These are phyloP conservation scores for Mustela nigripes DNA, from an alignment of 2,113 vertebrate species.

Conservation along the genomic window DNA sequence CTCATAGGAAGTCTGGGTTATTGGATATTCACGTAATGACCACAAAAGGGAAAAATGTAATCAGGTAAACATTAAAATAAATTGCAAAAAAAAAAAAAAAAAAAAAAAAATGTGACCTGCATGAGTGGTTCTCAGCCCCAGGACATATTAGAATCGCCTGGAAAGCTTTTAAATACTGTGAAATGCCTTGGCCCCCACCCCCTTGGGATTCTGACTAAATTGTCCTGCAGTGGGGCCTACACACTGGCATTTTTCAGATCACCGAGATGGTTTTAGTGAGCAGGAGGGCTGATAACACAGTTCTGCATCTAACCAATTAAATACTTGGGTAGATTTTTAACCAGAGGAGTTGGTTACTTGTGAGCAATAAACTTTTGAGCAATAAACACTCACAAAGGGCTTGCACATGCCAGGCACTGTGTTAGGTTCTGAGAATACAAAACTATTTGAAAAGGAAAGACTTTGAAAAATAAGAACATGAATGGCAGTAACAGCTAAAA, in stretches of 20 bases:
- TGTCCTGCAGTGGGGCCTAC: not conserved
- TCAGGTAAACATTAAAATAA: not conserved
- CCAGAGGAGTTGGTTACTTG: not conserved
- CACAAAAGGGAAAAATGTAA: not conserved
- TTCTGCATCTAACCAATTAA: not conserved
- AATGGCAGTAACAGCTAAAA: slow-evolving; percentile 3
- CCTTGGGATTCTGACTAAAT: not conserved
- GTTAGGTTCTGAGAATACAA: not conserved
- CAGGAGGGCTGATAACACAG: not conserved
- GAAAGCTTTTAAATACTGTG: not conserved
- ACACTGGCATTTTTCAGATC: not conserved
- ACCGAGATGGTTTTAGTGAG: not conserved
- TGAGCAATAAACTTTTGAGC: not conserved
- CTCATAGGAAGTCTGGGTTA: not conserved
- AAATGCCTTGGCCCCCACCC: not conserved
- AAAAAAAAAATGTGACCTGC: not conserved
- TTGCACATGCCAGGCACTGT: not conserved
- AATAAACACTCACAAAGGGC: not conserved
- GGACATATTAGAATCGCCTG: not conserved
- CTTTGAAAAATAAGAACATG: slow-evolving; percentile 28
- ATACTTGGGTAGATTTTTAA: not conserved
- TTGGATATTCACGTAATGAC: not conserved
- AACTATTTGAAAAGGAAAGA: not conserved
- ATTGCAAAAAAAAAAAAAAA: not conserved
- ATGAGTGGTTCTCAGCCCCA: not conserved